These are phyloP conservation scores for Palythoa grandiflora DNA, from an alignment of 92 coral and sea anemone species.

Conservation along the genomic window DNA sequence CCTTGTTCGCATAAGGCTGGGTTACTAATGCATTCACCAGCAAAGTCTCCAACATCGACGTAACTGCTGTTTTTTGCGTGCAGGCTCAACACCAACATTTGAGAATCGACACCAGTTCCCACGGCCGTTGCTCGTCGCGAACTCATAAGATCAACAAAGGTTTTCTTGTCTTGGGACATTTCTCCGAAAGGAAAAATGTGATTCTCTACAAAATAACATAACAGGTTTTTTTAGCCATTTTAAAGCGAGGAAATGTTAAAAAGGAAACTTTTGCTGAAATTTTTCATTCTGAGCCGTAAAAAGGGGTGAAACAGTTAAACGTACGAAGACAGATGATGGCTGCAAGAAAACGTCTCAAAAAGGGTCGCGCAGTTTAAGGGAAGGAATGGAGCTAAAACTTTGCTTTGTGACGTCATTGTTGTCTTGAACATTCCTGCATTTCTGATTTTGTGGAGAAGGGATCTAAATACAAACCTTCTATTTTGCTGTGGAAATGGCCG, in stretches of 20 bases:
- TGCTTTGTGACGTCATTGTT: too few relatives aligned
- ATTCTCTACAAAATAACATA: neutral
- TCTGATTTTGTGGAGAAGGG: too few relatives aligned
- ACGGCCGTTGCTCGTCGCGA: neutral
- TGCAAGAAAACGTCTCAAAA: too few relatives aligned
- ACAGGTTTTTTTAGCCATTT: neutral
- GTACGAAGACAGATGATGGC: too few relatives aligned
- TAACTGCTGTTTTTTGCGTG: conserved; percentile 17
- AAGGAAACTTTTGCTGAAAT: too few relatives aligned
- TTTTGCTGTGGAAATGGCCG: too few relatives aligned
- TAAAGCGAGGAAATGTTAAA: neutral
- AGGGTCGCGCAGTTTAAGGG: too few relatives aligned
- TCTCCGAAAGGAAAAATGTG: conserved; percentile 20
- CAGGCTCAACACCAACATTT: conserved; percentile 26
- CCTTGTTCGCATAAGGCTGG: conserved; percentile 28
- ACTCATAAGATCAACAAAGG: conserved; percentile 1
- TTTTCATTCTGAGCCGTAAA: too few relatives aligned
- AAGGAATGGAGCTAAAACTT: too few relatives aligned
- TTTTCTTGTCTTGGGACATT: neutral
- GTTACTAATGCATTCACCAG: conserved; percentile 23
- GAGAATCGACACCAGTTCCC: conserved; percentile 39
- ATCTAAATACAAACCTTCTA: too few relatives aligned
- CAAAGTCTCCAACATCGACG: conserved; percentile 24
- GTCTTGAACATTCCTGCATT: too few relatives aligned
- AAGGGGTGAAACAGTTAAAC: too few relatives aligned